Conservation (phyloP, 2,113 vertebrate species). For the Anthoscopus minutus region DNA sequence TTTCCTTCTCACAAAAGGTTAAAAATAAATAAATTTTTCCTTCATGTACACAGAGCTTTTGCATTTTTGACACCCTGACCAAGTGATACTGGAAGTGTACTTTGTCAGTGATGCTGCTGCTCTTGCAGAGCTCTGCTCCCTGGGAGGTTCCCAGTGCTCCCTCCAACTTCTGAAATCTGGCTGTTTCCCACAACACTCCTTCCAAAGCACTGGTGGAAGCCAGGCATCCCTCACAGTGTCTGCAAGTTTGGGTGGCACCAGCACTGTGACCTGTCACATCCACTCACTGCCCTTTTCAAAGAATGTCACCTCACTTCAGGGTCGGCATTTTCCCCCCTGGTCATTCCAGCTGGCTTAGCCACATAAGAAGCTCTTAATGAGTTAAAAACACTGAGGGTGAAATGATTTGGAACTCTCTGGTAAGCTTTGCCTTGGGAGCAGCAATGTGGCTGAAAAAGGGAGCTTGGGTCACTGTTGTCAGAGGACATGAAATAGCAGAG, state of each 20-base stretch:
- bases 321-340: not conserved
- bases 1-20: not conserved
- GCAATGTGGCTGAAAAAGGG: not conserved
- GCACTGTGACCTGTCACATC: not conserved
- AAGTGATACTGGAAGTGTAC: not conserved
- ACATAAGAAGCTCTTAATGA: rapidly evolving
- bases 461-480: too few relatives aligned
- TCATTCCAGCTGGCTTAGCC: not conserved
- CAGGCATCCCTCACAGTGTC: not conserved
- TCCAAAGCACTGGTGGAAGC: not conserved
- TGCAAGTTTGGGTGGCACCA: not conserved
- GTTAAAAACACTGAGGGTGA: not conserved
- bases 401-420: not conserved
- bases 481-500: too few relatives aligned
- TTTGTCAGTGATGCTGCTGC: not conserved
- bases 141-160: not conserved
- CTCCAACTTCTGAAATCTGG: not conserved
- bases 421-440: not conserved
- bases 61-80: not conserved
- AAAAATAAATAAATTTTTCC: not conserved
- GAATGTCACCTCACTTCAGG: not conserved
- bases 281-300: not conserved
- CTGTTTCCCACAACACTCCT: not conserved
- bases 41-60: not conserved
- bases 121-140: not conserved